Percentiles rank a stretch among this genome's conserved stretches.
These are phyloP conservation scores for Perca fluviatilis DNA, from an alignment of 2,113 vertebrate species.

Conservation along the genomic window DNA sequence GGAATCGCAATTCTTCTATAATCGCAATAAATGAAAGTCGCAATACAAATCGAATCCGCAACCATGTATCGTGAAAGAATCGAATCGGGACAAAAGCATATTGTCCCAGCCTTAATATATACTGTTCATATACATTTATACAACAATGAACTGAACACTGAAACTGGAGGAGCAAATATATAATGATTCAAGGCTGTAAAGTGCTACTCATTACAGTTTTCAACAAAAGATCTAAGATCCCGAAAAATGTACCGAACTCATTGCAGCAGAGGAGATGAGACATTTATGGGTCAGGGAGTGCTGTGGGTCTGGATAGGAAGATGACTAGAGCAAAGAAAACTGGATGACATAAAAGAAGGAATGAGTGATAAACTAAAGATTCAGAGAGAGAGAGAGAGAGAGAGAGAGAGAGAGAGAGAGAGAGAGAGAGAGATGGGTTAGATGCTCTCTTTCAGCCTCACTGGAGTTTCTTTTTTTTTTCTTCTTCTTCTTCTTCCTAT, in stretches of 20 bases:
- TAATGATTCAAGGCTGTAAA: neutral
- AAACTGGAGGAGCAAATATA: neutral
- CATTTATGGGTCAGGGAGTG: neutral
- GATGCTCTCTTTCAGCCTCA: conserved; percentile 15
- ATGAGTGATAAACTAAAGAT: neutral
- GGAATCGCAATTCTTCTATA: too few relatives aligned
- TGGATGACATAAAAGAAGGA: conserved; percentile 2
- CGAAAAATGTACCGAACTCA: neutral
- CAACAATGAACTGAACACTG: neutral
- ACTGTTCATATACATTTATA: too few relatives aligned
- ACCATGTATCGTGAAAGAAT: too few relatives aligned
- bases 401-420: neutral
- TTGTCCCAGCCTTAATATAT: too few relatives aligned
- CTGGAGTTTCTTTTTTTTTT: conserved; percentile 12
- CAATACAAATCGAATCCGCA: too few relatives aligned
- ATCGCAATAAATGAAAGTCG: too few relatives aligned
- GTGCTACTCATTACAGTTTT: neutral
- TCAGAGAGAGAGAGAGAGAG: neutral
- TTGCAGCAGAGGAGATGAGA: neutral
- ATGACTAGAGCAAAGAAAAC: neutral
- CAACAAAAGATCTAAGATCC: neutral
- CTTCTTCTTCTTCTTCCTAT: neutral
- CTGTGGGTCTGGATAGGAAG: neutral
- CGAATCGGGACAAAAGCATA: too few relatives aligned
- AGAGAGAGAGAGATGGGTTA: neutral